A percentile compares a stretch with the other conserved stretches of the same genome.
These are phyloP conservation scores for Planiliza haematocheilus DNA, from an alignment of 2,113 vertebrate genomes.

Conservation along the genomic window DNA sequence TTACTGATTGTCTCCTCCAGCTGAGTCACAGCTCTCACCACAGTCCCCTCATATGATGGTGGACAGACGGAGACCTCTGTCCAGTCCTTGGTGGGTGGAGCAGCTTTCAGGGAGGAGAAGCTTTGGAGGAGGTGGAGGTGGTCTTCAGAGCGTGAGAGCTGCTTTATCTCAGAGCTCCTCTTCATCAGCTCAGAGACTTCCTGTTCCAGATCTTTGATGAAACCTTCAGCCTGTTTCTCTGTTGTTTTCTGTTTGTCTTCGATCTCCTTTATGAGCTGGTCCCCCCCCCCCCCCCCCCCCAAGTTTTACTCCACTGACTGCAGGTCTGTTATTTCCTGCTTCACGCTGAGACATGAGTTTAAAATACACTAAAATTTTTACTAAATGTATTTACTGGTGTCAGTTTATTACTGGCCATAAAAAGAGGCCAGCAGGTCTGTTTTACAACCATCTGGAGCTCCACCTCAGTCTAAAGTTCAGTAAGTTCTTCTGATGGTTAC, in stretches of 20 bases:
- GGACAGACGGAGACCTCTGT: background rate
- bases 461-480: no score
- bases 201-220: conserved; percentile 17
- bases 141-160: conserved; percentile 16
- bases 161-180: conserved; percentile 8
- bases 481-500: no score
- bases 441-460: no score
- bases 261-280: background rate
- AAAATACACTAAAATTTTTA: no score
- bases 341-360: no score
- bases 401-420: no score
- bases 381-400: no score
- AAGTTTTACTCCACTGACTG: no score
- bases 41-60: conserved; percentile 10
- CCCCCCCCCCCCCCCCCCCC: conserved; percentile 1
- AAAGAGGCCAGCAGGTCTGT: no score
- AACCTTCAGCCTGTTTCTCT: background rate
- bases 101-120: background rate
- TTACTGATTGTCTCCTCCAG: conserved; percentile 7
- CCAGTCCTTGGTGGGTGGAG: conserved; percentile 25
- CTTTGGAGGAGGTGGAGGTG: conserved; percentile 3
- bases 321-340: no score
- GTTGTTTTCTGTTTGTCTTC: background rate
- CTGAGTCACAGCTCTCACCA: conserved; percentile 17
- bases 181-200: conserved; percentile 23